These are phyloP conservation scores for Matsumurasca onukii DNA, from an alignment of 1,140 invertebrate genomes.

Conservation along the genomic window DNA sequence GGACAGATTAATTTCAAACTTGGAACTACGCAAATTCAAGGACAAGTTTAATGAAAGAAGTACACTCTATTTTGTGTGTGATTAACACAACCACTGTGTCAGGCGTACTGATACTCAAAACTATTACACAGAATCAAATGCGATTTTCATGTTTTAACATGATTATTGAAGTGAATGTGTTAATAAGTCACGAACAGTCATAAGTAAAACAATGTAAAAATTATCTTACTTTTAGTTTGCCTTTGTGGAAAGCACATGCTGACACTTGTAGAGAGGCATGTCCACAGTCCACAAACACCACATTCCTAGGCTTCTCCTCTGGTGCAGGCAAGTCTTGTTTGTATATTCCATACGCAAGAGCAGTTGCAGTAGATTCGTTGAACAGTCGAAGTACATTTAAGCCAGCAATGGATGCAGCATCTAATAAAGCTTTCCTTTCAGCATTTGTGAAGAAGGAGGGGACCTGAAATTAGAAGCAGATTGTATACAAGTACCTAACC, in stretches of 20 bases:
- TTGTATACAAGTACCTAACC: too few relatives aligned
- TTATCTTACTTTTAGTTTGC: slow-evolving; percentile 74
- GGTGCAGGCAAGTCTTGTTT: slow-evolving; percentile 89
- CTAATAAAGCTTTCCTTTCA: slow-evolving; percentile 87
- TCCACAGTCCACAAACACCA: slow-evolving; percentile 93
- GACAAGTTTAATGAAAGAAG: too few relatives aligned
- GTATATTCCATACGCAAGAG: slow-evolving; percentile 95
- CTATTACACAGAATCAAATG: too few relatives aligned
- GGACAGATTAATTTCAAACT: too few relatives aligned
- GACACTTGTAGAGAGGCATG: slow-evolving; percentile 82
- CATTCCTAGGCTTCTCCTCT: slow-evolving; percentile 84
- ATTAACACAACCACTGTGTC: too few relatives aligned
- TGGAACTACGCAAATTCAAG: too few relatives aligned
- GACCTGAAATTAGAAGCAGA: slow-evolving; percentile 57
- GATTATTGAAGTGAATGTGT: too few relatives aligned
- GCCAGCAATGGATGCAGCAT: slow-evolving; percentile 84
- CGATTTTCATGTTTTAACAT: too few relatives aligned
- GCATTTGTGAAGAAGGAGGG: slow-evolving; percentile 94
- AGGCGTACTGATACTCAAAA: too few relatives aligned
- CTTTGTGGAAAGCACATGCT: slow-evolving; percentile 90
- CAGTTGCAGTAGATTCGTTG: slow-evolving; percentile 96
- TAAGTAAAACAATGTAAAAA: too few relatives aligned
- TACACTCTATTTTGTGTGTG: too few relatives aligned
- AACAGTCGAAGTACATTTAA: slow-evolving; percentile 93
- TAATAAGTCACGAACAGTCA: too few relatives aligned